Percentiles rank a stretch among this genome's conserved stretches.
Evolutionary conservation across 2,888 invertebrate species (phyloP).

Genomic region (Cybosia mesomella): DNA sequence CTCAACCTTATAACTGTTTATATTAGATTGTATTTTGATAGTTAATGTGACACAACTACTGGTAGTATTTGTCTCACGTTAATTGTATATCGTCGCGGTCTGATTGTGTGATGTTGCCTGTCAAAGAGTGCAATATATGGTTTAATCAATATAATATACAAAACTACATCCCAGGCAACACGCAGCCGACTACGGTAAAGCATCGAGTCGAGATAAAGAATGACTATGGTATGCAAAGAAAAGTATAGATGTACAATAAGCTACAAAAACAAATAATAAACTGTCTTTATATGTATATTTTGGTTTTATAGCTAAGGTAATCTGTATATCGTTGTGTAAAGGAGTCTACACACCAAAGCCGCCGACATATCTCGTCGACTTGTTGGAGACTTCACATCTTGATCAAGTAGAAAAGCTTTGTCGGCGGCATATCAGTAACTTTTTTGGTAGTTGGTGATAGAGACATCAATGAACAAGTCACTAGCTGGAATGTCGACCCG

Average conservation of each 20-base stretch:
- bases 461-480: too few relatives aligned
- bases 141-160: not conserved
- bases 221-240: not conserved
- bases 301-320: not conserved
- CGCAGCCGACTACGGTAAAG: not conserved
- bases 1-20: constrained; percentile 37
- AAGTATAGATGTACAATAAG: not conserved
- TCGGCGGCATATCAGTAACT: too few relatives aligned
- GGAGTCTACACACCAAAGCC: too few relatives aligned
- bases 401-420: too few relatives aligned
- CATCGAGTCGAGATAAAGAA: not conserved
- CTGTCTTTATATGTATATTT: not conserved
- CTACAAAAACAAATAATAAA: not conserved
- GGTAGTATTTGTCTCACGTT: constrained; percentile 32
- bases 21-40: constrained; percentile 20
- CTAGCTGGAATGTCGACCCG: too few relatives aligned
- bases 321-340: too few relatives aligned
- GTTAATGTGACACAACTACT: constrained; percentile 29
- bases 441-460: too few relatives aligned
- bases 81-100: constrained; percentile 19
- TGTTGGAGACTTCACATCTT: too few relatives aligned
- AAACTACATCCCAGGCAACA: not conserved
- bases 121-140: constrained; percentile 9
- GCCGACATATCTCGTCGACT: too few relatives aligned
- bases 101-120: constrained; percentile 19